Evolutionary conservation across 2,113 vertebrate genomes (phyloP).

Genomic region (Xenus cinereus): DNA sequence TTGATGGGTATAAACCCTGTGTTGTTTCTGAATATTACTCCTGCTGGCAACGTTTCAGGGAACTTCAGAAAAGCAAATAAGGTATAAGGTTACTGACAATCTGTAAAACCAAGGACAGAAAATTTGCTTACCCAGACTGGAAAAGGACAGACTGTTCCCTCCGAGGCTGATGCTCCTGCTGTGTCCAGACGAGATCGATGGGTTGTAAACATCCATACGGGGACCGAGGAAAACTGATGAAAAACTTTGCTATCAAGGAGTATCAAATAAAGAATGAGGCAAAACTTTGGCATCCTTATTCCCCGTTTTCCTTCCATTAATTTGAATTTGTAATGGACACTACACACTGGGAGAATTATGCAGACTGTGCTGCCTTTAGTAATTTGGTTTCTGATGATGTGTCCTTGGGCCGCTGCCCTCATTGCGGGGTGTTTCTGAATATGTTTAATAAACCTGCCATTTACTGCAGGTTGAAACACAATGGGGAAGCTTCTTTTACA

Average conservation of each 20-base stretch:
- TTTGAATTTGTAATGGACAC: not conserved
- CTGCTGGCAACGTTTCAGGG: not conserved
- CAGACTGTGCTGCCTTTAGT: not conserved
- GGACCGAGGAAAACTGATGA: not conserved
- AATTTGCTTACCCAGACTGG: not conserved
- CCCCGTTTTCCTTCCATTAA: not conserved
- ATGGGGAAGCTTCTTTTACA: not conserved
- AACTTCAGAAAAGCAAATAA: slow-evolving; percentile 38
- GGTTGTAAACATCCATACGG: not conserved
- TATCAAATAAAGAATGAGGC: not conserved
- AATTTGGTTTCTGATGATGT: not conserved
- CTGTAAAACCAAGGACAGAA: slow-evolving; percentile 28
- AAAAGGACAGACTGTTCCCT: slow-evolving; percentile 33
- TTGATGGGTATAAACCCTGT: not conserved
- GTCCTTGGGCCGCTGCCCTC: not conserved
- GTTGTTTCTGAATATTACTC: not conserved
- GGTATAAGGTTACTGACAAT: slow-evolving; percentile 22
- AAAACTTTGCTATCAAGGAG: not conserved
- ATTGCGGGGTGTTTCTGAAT: not conserved
- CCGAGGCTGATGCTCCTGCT: not conserved
- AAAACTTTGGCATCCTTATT: not conserved
- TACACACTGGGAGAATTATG: rapidly evolving
- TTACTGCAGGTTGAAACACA: not conserved
- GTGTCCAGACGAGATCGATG: not conserved
- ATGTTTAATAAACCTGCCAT: not conserved